Evolutionary conservation across 2,888 invertebrate genomes (phyloP), one percentile per base, ranked within the genome.

Genomic region (Diarsia mendica): DNA sequence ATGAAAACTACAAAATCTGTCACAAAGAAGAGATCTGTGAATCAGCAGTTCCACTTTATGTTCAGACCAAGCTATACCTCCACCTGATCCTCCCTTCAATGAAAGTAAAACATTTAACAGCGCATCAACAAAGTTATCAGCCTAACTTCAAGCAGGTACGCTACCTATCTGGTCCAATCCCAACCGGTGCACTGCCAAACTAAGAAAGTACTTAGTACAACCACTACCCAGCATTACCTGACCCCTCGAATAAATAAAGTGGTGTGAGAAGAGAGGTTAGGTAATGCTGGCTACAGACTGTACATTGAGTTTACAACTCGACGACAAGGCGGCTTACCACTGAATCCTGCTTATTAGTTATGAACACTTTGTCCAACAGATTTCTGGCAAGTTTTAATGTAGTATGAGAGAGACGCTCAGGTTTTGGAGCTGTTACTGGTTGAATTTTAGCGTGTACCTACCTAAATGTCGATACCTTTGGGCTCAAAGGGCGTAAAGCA

Each of bases 291-390:
- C 6, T 39, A 39, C 39, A 3, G 39, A 39, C 39, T 39, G 39
- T 39, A 39, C 51, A 53, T 63, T 55, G 48, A 60, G 53, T 72
- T 68, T 46, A 68, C 73, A 69, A 84, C 60, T 63, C 44, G 18
- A 39, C 28, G 74, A 84, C 80, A 44, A 28, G 55, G 20, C 64
- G 61, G 81, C 63, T 81, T 60, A 67, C 33, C 39, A 53, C 66
- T 20, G 23, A 44, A 48, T 61, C 67, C 63, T 49, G 53, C 65
- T 80, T 73, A 68, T 73, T 80, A 73, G 60, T 73, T 68, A 80
- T 80, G 68, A 84, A 69, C 39, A 72, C 66, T 70, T 78, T 80
- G 51, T 66, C 49, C 33, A 48, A 67, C 58, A 53, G 55, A 66
- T 70, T 70, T 61, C 67, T 11, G 23, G 13, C 3, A 72, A 84